phyloP scores from a whole-genome alignment of 1,140 invertebrate species.

The Campodea augens region DNA sequence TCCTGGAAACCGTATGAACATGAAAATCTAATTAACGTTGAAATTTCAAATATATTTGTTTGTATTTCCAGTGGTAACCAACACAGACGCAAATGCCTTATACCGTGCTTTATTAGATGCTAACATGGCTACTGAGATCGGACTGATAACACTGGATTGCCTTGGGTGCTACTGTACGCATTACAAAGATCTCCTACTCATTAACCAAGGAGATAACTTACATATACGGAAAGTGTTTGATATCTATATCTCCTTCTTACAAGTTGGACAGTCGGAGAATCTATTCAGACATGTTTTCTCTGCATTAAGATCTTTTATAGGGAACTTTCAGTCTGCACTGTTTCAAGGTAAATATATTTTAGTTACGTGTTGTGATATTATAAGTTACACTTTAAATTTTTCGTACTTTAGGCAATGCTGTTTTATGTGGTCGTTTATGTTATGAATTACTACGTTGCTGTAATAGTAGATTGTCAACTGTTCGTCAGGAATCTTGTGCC shows the following conservation, averaged over 20 bases:
- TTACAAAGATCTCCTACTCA: slow-evolving; percentile 43
- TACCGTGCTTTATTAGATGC: slow-evolving; percentile 55
- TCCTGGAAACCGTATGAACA: too few relatives aligned
- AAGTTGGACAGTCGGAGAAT: slow-evolving; percentile 73
- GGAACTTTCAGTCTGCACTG: slow-evolving; percentile 62
- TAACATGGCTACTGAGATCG: slow-evolving; percentile 76
- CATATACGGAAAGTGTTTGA: slow-evolving; percentile 57
- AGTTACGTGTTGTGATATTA: slow-evolving; percentile 2
- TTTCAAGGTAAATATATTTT: slow-evolving; percentile 41
- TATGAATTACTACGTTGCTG: slow-evolving; percentile 60
- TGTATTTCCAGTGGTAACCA: slow-evolving; percentile 13
- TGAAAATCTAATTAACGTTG: too few relatives aligned
- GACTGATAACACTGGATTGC: slow-evolving; percentile 66
- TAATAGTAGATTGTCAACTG: slow-evolving; percentile 52
- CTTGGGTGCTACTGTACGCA: slow-evolving; percentile 66
- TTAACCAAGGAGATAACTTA: slow-evolving; percentile 46
- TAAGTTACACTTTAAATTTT: slow-evolving; percentile 9
- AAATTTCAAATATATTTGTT: too few relatives aligned
- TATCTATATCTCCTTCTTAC: slow-evolving; percentile 67
- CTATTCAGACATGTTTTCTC: slow-evolving; percentile 81
- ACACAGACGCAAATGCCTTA: slow-evolving; percentile 17
- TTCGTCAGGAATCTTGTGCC: slow-evolving; percentile 74
- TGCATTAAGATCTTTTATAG: slow-evolving; percentile 70
- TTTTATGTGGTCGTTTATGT: slow-evolving; percentile 65
- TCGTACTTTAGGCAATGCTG: slow-evolving; percentile 43